Evolutionary conservation across 2,888 invertebrate species (phyloP).

Genomic region (Rapana venosa): DNA sequence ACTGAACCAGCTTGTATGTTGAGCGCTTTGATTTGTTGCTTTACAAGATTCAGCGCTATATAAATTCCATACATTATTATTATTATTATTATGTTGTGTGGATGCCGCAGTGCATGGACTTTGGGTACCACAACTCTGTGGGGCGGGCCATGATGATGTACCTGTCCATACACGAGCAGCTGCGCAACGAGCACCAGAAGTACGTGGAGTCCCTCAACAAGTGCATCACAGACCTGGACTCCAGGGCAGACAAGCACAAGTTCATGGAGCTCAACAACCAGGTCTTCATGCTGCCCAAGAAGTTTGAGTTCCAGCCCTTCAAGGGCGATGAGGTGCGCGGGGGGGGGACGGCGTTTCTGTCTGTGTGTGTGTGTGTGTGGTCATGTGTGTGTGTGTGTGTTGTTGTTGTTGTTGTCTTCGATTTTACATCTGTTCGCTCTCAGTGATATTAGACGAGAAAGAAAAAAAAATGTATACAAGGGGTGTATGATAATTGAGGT

Average conservation of each 20-base stretch:
- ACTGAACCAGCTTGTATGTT: not conserved
- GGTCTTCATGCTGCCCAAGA: constrained; percentile 92
- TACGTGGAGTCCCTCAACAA: constrained; percentile 86
- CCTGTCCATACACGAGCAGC: constrained; percentile 89
- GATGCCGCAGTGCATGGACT: constrained; percentile 95
- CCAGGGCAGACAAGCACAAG: constrained; percentile 90
- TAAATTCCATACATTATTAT: too few relatives aligned
- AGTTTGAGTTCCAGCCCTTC: constrained; percentile 90
- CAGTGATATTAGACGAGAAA: too few relatives aligned
- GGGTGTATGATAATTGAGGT: too few relatives aligned
- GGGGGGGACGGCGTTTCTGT: not conserved
- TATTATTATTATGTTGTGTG: too few relatives aligned
- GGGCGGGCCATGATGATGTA: constrained; percentile 90
- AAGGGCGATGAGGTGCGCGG: constrained; percentile 84
- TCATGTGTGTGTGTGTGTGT: not conserved
- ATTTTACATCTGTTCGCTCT: too few relatives aligned
- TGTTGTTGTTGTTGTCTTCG: not conserved
- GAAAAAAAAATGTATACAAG: too few relatives aligned
- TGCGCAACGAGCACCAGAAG: constrained; percentile 83
- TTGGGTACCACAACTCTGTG: constrained; percentile 95
- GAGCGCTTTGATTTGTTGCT: constrained; percentile 87
- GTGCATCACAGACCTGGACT: constrained; percentile 88
- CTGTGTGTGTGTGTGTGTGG: not conserved
- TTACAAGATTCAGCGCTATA: too few relatives aligned
- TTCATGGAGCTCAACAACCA: constrained; percentile 91